phyloP scores from a whole-genome alignment of 1,140 invertebrate species.

The Stratiolaelaps scimitus region DNA sequence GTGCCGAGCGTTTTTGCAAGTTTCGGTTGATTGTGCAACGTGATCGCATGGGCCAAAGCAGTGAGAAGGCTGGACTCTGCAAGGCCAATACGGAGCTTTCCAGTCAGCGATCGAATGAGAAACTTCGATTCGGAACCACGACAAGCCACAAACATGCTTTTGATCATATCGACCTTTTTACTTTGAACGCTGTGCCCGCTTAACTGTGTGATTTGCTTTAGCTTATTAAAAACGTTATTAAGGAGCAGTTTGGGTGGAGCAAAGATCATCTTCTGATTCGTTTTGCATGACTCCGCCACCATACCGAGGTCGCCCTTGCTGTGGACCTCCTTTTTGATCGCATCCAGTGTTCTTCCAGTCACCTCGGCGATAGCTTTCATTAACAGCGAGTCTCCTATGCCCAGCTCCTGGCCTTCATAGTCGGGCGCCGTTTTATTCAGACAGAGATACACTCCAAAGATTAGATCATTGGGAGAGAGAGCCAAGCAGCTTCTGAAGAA shows the following conservation, averaged over 20 bases:
- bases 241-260: slow-evolving; percentile 47
- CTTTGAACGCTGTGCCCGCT: slow-evolving; percentile 55
- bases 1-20: slow-evolving; percentile 36
- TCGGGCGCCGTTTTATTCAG: slow-evolving; percentile 88
- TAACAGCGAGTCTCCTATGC: slow-evolving; percentile 81
- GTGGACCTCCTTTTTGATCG: slow-evolving; percentile 69
- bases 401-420: slow-evolving; percentile 77
- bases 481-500: slow-evolving; percentile 84
- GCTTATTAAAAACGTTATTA: slow-evolving; percentile 60
- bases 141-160: slow-evolving; percentile 81
- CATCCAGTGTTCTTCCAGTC: slow-evolving; percentile 68
- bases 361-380: slow-evolving; percentile 89
- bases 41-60: slow-evolving; percentile 72
- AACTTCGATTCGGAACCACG: slow-evolving; percentile 76
- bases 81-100: slow-evolving; percentile 88
- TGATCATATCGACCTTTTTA: slow-evolving; percentile 89
- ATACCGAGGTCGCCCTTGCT: slow-evolving; percentile 74
- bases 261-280: slow-evolving; percentile 80
- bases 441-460: slow-evolving; percentile 82
- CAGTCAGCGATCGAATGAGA: slow-evolving; percentile 76
- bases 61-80: slow-evolving; percentile 86
- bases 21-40: slow-evolving; percentile 42
- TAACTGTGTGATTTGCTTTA: slow-evolving; percentile 80
- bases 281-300: slow-evolving; percentile 71
- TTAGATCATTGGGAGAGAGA: slow-evolving; percentile 70